Evolutionary conservation across 2,888 invertebrate genomes (phyloP), one percentile per base, ranked within the genome.

Genomic region (Pecten maximus): DNA sequence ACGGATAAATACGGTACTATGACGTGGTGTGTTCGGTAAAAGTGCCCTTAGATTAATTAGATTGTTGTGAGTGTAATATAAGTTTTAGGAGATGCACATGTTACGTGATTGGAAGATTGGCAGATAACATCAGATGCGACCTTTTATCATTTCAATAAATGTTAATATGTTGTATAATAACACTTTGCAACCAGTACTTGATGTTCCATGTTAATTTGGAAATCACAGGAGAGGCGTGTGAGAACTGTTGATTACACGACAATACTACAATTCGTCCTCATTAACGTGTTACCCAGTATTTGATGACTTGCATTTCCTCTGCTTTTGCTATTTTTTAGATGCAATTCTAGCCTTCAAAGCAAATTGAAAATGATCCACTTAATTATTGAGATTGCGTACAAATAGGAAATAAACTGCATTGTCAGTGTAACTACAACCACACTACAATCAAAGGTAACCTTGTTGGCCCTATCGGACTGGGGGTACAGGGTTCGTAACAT

Each of bases 61-160:
- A 74, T 35, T 74, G 28, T 10, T 35, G 28, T 2, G 74, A 74
- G 10, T 35, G 15, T 74, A 0, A 74, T 19, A 54, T 10, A 6
- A 28, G 10, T 35, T 74, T 28, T 74, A 28, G 35, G 74, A 54
- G 35, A 74, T 74, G 74, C 74, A 28, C 28, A 28, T 28, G 74
- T 74, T 28, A 12, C 28, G 28, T 74, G 28, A 74, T 15, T 6
- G 15, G 8, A 8, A 28, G 28, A 74, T 15, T 6, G 15, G 8
- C 6, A 28, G 74, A 74, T 74, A 74, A 12, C 35, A 74, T 74
- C 74, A 35, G 28, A 2, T 12, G 4, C 74, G 1, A 35, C 35
- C 74, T 74, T 74, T 74, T 74, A 74, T 74, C 74, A 74, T 74
- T 74, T 74, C 35, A 74, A 74, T 74, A 74, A 74, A 74, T 74